Evolutionary conservation across 23 tunicate species (phyloP).

Genomic region (Trididemnum clinides): DNA sequence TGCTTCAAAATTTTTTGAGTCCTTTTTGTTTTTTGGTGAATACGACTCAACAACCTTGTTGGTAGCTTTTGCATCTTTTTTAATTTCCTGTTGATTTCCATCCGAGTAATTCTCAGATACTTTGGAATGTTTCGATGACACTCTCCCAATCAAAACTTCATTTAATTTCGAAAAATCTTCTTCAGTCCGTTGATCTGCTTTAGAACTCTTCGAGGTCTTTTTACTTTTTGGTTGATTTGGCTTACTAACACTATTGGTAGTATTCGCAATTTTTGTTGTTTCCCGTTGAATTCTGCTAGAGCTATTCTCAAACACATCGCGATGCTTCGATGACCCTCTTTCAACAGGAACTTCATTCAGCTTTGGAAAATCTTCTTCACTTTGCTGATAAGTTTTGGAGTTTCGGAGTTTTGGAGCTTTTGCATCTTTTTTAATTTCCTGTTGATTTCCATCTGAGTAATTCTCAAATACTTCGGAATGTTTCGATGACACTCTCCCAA

Average conservation of each 20-base stretch:
- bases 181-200: conserved; percentile 7
- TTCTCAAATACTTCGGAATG: background rate
- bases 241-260: background rate
- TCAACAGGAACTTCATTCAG: background rate
- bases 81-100: no score
- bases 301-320: no score
- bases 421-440: no score
- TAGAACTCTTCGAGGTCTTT: background rate
- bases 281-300: no score
- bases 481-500: conserved; percentile 8
- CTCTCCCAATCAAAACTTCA: conserved; percentile 31
- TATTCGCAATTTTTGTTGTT: background rate
- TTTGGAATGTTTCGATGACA: background rate
- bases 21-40: background rate
- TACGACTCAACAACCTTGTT: background rate
- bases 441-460: background rate
- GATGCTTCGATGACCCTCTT: background rate
- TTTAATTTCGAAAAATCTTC: background rate
- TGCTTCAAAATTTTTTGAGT: background rate
- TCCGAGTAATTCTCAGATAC: background rate
- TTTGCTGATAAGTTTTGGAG: background rate
- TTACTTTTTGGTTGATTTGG: background rate
- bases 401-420: background rate
- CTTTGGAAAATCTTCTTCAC: background rate
- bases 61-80: no score